phyloP scores from a whole-genome alignment of 2,888 invertebrate species.

The Dioctria linearis region DNA sequence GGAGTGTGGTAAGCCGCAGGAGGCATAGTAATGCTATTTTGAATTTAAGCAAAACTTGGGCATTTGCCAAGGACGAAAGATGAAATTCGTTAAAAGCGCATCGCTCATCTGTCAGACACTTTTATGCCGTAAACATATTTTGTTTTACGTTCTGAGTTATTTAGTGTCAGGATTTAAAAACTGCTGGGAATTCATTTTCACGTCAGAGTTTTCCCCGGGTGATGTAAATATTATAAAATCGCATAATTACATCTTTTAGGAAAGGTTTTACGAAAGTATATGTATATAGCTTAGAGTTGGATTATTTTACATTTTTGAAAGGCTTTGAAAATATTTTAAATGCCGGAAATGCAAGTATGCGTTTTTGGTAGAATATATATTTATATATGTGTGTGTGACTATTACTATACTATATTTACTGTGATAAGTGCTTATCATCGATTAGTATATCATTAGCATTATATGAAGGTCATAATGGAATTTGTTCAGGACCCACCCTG shows the following conservation, averaged over 20 bases:
- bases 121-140: conserved; percentile 8
- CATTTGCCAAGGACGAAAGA: conserved; percentile 19
- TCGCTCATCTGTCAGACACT: conserved; percentile 26
- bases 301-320: no score
- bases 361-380: no score
- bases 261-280: not conserved
- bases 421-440: no score
- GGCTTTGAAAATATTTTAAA: no score
- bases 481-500: no score
- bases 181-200: not conserved
- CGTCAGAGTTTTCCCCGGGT: not conserved
- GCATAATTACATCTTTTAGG: not conserved
- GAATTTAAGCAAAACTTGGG: conserved; percentile 27
- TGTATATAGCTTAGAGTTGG: no score
- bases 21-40: conserved; percentile 27
- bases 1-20: conserved; percentile 9
- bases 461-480: no score
- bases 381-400: no score
- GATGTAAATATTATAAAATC: not conserved
- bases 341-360: no score
- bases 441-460: no score
- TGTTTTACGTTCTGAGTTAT: conserved; percentile 19
- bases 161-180: not conserved
- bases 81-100: conserved; percentile 29
- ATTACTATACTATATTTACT: no score